phyloP scores from a whole-genome alignment of 2,888 invertebrate genomes.

The Villa cingulata region DNA sequence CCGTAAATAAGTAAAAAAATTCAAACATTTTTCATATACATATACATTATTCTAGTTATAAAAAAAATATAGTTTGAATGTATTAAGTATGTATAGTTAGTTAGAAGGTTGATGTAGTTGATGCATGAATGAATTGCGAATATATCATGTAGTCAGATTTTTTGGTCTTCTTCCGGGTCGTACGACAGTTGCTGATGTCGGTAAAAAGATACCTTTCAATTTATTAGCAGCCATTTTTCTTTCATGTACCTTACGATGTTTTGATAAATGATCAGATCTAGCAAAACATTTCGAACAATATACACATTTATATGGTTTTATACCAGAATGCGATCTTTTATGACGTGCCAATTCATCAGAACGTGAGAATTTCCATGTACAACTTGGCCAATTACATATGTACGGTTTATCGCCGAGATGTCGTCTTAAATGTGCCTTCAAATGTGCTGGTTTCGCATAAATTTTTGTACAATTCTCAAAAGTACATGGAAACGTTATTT shows the following conservation, averaged over 20 bases:
- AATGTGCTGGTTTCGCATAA: constrained; percentile 80
- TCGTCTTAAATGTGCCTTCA: constrained; percentile 74
- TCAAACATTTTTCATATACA: no score
- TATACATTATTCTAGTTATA: no score
- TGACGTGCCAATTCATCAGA: constrained; percentile 90
- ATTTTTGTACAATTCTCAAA: constrained; percentile 61
- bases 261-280: constrained; percentile 84
- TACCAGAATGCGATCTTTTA: constrained; percentile 85
- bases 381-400: constrained; percentile 61
- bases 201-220: constrained; percentile 24
- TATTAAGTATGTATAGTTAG: no score
- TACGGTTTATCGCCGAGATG: constrained; percentile 71
- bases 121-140: no score
- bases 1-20: no score
- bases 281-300: constrained; percentile 84
- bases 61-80: no score
- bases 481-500: constrained; percentile 51
- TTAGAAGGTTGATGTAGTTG: no score
- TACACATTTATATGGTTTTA: constrained; percentile 83
- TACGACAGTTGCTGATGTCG: constrained; percentile 27
- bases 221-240: constrained; percentile 39
- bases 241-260: constrained; percentile 77
- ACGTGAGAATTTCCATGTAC: constrained; percentile 85
- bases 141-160: not conserved
- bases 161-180: constrained; percentile 33